Percentiles rank a stretch among this genome's conserved stretches.
Conservation (phyloP, 2,888 invertebrate genomes). For the Schrankia costaestrigalis region DNA sequence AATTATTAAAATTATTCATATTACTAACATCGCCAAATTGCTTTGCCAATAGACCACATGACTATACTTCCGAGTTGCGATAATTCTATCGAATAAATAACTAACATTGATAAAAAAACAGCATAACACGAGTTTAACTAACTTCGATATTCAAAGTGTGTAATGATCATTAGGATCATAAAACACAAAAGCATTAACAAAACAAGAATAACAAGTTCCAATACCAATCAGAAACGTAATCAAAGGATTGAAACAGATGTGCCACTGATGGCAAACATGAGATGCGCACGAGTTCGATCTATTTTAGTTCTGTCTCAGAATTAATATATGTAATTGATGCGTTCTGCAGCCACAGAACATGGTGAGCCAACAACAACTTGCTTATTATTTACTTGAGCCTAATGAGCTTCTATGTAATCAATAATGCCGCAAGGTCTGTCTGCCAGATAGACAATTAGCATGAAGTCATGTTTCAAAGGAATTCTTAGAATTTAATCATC, state of each 20-base stretch:
- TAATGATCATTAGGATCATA: no score
- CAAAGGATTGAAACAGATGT: slow-evolving; percentile 22
- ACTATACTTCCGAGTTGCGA: slow-evolving; percentile 1
- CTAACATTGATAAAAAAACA: no score
- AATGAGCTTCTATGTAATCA: slow-evolving; percentile 28
- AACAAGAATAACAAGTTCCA: no score
- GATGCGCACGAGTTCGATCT: slow-evolving; percentile 38
- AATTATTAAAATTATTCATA: no score
- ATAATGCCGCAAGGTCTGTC: slow-evolving; percentile 18
- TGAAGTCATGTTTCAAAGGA: background rate
- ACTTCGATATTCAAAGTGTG: no score
- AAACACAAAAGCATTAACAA: no score
- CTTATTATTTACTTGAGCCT: slow-evolving; percentile 25
- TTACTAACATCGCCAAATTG: slow-evolving; percentile 14
- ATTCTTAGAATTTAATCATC: slow-evolving; percentile 9
- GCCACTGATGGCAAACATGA: slow-evolving; percentile 14
- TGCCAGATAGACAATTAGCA: slow-evolving; percentile 5
- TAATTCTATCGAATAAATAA: background rate
- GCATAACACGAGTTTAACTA: no score
- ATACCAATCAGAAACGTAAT: slow-evolving; percentile 26
- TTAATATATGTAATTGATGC: slow-evolving; percentile 40
- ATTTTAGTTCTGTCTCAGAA: slow-evolving; percentile 40
- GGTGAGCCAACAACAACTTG: slow-evolving; percentile 21
- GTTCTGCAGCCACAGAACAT: slow-evolving; percentile 26
- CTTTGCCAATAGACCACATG: slow-evolving; percentile 2